Evolutionary conservation across 92 coral and sea anemone genomes (phyloP).

Genomic region (Meandrina meandrites): DNA sequence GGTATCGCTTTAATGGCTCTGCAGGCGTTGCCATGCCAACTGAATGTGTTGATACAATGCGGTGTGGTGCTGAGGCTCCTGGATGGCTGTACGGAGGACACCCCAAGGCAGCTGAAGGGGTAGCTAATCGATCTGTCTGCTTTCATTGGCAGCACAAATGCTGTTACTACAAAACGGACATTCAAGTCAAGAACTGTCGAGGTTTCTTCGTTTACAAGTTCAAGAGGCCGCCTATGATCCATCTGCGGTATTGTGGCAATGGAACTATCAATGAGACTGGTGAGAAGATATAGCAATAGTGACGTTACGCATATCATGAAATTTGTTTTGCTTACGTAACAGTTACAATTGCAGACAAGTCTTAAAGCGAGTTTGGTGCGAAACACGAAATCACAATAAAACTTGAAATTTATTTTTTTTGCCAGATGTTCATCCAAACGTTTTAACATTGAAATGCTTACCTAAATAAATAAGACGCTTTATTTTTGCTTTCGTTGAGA

Average conservation of each 20-base stretch:
- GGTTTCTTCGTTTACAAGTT: constrained; percentile 36
- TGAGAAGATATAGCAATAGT: neutral
- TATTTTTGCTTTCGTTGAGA: too few species aligned
- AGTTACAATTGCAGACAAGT: too few species aligned
- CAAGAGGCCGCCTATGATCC: neutral
- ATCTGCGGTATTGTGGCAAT: constrained; percentile 42
- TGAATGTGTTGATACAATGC: constrained; percentile 37
- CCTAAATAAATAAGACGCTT: too few species aligned
- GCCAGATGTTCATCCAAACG: too few species aligned
- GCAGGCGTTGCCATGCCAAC: constrained; percentile 44
- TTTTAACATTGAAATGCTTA: too few species aligned
- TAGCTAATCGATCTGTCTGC: constrained; percentile 22
- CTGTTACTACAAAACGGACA: constrained; percentile 37
- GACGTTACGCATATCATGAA: too few species aligned
- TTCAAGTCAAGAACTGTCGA: constrained; percentile 33
- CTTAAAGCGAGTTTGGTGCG: too few species aligned
- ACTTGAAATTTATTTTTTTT: too few species aligned
- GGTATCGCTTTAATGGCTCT: constrained; percentile 51
- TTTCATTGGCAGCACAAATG: constrained; percentile 25
- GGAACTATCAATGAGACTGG: constrained; percentile 32
- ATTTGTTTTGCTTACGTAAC: neutral
- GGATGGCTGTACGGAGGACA: constrained; percentile 30
- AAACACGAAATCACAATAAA: too few species aligned
- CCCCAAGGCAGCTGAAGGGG: constrained; percentile 18
- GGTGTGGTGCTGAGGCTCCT: constrained; percentile 43